A percentile compares a stretch with the other conserved stretches of the same genome.
Conservation (phyloP, 2,888 invertebrate species). For the Theretra japonica region DNA sequence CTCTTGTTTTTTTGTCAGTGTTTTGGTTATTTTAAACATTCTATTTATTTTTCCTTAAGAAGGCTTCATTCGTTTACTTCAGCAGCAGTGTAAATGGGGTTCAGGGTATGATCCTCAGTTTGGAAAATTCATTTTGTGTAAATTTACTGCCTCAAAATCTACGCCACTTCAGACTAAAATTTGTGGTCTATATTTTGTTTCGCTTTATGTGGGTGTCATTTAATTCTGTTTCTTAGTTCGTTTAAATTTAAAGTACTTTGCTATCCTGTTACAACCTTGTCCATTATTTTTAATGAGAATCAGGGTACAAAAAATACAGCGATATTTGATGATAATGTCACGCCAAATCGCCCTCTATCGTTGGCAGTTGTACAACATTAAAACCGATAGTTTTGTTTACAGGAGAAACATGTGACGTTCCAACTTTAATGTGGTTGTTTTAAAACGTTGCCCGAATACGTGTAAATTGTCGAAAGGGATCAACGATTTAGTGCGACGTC, state of each 20-base stretch:
- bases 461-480: slow-evolving; percentile 24
- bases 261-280: background rate
- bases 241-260: background rate
- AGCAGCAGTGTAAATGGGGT: no score
- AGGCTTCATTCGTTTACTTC: no score
- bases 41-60: no score
- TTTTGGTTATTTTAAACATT: no score
- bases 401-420: background rate
- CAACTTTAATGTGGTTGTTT: slow-evolving; percentile 3
- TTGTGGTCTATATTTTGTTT: no score
- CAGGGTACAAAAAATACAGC: background rate
- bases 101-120: no score
- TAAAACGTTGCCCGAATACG: slow-evolving; percentile 2
- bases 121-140: no score
- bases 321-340: background rate
- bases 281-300: background rate
- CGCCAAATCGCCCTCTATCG: background rate
- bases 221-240: background rate
- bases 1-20: no score
- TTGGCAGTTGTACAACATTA: background rate
- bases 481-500: slow-evolving; percentile 26
- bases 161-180: no score
- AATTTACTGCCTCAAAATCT: no score
- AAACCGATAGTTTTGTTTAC: slow-evolving; percentile 15
- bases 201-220: no score